A percentile compares a stretch with the other conserved stretches of the same genome.
Conservation (phyloP, 35 echinoderm and acorn worm genomes). For the Heliocidaris erythrogramma region DNA sequence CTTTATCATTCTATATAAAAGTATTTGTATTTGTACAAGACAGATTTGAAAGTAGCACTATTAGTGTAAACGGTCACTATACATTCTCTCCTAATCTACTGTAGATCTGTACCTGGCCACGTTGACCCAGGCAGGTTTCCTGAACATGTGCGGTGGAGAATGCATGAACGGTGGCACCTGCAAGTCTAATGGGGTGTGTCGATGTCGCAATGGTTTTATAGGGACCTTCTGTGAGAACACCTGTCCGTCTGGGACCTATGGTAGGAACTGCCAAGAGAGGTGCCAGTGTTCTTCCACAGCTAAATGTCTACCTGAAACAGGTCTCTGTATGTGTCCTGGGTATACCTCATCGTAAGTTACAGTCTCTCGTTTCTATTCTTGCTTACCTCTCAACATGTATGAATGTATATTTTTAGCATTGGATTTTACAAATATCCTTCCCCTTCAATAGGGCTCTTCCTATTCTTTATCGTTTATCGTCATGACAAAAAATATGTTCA, state of each 20-base stretch:
- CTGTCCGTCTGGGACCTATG: neutral
- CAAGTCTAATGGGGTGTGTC: neutral
- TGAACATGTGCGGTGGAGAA: neutral
- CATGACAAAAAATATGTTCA: too few relatives aligned
- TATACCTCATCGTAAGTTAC: slow-evolving; percentile 21
- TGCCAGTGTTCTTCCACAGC: neutral
- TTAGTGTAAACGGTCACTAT: neutral
- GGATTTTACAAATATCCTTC: too few relatives aligned
- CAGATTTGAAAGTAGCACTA: too few relatives aligned
- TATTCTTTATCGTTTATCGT: too few relatives aligned
- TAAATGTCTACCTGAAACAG: neutral
- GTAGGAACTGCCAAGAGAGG: slow-evolving; percentile 21
- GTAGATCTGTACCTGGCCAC: slow-evolving; percentile 25
- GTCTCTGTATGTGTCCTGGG: slow-evolving; percentile 19
- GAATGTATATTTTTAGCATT: too few relatives aligned
- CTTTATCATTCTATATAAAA: too few relatives aligned
- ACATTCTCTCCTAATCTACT: neutral
- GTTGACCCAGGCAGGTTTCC: neutral
- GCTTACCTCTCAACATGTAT: too few relatives aligned
- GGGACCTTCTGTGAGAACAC: slow-evolving; percentile 18
- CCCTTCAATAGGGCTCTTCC: too few relatives aligned
- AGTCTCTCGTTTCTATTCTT: too few relatives aligned
- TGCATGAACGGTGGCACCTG: slow-evolving; percentile 17
- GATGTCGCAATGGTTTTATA: slow-evolving; percentile 8
- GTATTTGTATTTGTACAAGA: too few relatives aligned